Evolutionary conservation across 1,140 invertebrate species (phyloP).

Genomic region (Halesus radiatus): DNA sequence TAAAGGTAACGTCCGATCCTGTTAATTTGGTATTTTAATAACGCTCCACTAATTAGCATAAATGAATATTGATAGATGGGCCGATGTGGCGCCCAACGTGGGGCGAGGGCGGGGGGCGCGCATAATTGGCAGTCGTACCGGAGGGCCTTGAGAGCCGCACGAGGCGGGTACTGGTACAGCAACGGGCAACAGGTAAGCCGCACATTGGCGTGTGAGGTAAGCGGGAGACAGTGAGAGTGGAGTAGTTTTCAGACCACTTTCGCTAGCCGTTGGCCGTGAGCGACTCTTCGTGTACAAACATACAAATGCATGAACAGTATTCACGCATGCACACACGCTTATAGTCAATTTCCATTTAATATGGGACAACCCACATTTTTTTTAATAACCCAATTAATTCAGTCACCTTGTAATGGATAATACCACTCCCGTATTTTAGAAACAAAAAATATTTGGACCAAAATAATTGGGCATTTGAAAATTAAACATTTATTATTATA

Average conservation of each 20-base stretch:
- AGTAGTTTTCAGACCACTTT: slow-evolving; percentile 37
- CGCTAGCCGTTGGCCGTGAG: slow-evolving; percentile 45
- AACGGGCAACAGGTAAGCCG: not conserved
- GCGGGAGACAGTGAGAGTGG: slow-evolving; percentile 46
- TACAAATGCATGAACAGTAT: slow-evolving; percentile 1
- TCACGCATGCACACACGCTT: not conserved
- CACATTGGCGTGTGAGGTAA: slow-evolving; percentile 18
- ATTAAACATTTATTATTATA: too few relatives aligned
- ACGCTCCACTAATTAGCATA: slow-evolving; percentile 35
- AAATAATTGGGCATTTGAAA: too few relatives aligned
- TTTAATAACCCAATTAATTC: not conserved
- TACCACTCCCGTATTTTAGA: too few relatives aligned
- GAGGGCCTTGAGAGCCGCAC: slow-evolving; percentile 29
- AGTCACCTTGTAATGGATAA: slow-evolving; percentile 7
- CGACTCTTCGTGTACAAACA: slow-evolving; percentile 24
- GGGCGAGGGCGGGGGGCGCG: not conserved
- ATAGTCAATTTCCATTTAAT: not conserved
- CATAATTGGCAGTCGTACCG: slow-evolving; percentile 1
- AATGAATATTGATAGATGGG: slow-evolving; percentile 5
- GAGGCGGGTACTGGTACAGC: slow-evolving; percentile 2
- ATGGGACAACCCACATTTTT: slow-evolving; percentile 10
- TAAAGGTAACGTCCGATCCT: slow-evolving; percentile 49
- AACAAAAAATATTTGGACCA: too few relatives aligned
- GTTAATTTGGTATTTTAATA: slow-evolving; percentile 48
- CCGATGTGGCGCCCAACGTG: not conserved